Percentiles rank a stretch among this genome's conserved stretches.
Conservation (phyloP, 1,140 invertebrate genomes). For the Heliconius eleuchia region DNA sequence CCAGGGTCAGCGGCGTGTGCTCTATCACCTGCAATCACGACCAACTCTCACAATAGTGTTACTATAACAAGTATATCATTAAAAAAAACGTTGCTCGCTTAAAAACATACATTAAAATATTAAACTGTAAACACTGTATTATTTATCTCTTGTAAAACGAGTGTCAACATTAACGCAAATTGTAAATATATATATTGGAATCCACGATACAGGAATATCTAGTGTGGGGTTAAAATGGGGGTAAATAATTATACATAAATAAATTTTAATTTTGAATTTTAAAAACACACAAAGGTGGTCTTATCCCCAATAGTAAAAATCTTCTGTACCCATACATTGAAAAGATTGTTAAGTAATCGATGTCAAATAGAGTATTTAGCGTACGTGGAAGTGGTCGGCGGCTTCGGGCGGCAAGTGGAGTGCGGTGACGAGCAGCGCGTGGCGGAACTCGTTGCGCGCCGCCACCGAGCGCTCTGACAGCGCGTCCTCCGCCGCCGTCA, state of each 20-base stretch:
- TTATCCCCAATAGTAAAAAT: no score
- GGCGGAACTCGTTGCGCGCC: constrained; percentile 54
- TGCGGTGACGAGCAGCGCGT: constrained; percentile 41
- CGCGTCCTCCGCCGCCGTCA: constrained; percentile 32
- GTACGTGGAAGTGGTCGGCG: constrained; percentile 49
- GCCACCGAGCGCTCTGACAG: constrained; percentile 47
- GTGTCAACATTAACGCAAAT: no score
- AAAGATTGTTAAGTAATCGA: no score
- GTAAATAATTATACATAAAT: no score
- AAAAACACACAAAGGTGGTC: no score
- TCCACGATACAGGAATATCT: no score
- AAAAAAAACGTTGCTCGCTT: not conserved
- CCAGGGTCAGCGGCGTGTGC: constrained; percentile 36
- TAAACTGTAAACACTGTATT: no score
- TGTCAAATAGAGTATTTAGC: constrained; percentile 4
- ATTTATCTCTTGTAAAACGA: no score
- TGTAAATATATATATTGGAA: no score
- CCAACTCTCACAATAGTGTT: not conserved
- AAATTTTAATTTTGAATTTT: no score
- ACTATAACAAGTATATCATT: not conserved
- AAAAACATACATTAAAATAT: not conserved
- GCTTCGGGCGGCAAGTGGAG: constrained; percentile 41
- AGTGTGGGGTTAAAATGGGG: no score
- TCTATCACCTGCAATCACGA: constrained; percentile 33
- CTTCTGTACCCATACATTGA: no score